Base-by-base conservation (phyloP, 2,888 invertebrate species). In the Chrysotoxum bicinctum region DNA sequence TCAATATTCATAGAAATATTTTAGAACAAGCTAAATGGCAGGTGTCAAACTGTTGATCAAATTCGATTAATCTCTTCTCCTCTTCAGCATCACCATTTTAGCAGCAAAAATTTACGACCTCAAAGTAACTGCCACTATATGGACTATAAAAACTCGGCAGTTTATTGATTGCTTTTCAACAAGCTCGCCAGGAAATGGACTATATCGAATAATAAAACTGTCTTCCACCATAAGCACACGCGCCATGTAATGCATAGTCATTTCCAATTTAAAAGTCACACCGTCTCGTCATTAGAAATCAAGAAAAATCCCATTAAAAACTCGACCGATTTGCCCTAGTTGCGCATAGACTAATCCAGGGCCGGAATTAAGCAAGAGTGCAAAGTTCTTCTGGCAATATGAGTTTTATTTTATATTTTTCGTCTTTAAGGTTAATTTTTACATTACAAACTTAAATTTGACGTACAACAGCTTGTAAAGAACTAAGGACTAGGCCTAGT, bases 221-320 rank as follows among this genome's bases (percentile, higher is more conserved):
- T 77, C 81, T 43, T 58, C 64, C 23, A 26, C 6, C 54, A 76
- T 81, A 62, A 74, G 40, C 40, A 60, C 19, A 23, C 58, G 68
- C 58, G 60, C 58, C 26, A 50, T 73, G 19, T n/a, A 52, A 43
- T 40, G 52, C 52, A 52, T 54, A 75, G 60, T 64, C 48, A 56
- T 48, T 74, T 81, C 62, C 54, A 81, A 62, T 76, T 76, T 58
- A 70, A 76, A 81, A 69, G 64, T 70, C 80, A 74, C 74, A 80
- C 69, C 68, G 74, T 70, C 26, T 75, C 75, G 35, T 64, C 69
- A 62, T 45, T 35, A 62, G 60, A 23, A 48, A 54, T 54, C 54
- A 56, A 64, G 30, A 48, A 43, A 81, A 76, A 81, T 64, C 76
- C 64, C 76, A 81, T 81, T 76, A 76, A 76, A 75, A 64, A 70